Conservation (phyloP, 2,797 vertebrate genomes). For the Rhinophrynus dorsalis region DNA sequence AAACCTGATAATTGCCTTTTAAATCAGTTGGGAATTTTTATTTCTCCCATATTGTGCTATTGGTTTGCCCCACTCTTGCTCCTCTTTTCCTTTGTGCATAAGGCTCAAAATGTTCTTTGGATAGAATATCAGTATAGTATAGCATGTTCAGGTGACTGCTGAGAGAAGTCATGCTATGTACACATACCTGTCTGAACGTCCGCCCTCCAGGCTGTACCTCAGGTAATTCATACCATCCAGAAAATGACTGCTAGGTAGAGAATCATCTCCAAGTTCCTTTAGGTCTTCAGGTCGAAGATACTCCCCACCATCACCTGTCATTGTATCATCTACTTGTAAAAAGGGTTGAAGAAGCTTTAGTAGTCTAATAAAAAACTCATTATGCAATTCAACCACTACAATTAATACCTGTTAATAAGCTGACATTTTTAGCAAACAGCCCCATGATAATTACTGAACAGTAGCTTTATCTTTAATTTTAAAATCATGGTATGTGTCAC, state of each 20-base stretch:
- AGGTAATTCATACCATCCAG: slow-evolving; percentile 96
- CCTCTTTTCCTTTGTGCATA: too few relatives aligned
- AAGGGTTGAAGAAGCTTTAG: not conserved
- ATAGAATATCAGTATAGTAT: too few relatives aligned
- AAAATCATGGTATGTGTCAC: too few relatives aligned
- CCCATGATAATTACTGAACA: not conserved
- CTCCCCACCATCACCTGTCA: slow-evolving; percentile 95
- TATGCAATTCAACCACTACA: not conserved
- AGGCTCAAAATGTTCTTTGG: too few relatives aligned
- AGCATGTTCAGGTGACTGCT: too few relatives aligned
- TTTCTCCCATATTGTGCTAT: too few relatives aligned
- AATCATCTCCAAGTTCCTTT: slow-evolving; percentile 93
- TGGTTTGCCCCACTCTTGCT: too few relatives aligned
- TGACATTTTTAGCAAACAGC: not conserved
- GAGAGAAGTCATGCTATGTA: too few relatives aligned
- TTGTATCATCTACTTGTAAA: slow-evolving; percentile 88
- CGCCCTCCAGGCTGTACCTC: slow-evolving; percentile 90
- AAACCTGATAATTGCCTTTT: too few relatives aligned
- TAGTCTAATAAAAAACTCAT: not conserved
- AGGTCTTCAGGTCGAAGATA: slow-evolving; percentile 93
- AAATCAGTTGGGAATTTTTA: too few relatives aligned
- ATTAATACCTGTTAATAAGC: not conserved
- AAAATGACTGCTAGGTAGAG: slow-evolving; percentile 90
- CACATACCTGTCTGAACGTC: slow-evolving; percentile 85
- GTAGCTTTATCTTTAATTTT: not conserved